Evolutionary conservation across 2,797 vertebrate genomes (phyloP), one percentile per base, ranked within the genome.

Genomic region (Prionace glauca): DNA sequence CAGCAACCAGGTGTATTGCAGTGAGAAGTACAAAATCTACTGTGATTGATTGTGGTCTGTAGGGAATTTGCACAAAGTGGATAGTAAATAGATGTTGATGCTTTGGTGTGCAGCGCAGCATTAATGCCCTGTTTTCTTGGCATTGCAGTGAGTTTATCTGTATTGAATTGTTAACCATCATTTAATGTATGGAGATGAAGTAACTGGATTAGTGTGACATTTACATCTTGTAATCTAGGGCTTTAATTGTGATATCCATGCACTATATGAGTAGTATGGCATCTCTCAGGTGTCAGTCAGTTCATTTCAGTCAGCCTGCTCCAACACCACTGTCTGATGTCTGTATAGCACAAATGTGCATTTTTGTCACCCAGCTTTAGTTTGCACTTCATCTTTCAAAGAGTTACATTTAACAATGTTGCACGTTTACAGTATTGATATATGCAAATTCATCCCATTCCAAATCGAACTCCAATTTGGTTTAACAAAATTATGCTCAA

Each of bases 21-120:
- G 98, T 72, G 99, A 99, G 97, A 99, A 99, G 97, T 99, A 99
- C 97, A 99, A 99, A 98, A 98, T 99, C 97, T 99, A 97, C 98
- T 99, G 99, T 97, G 99, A 99, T 97, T 99, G 97, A 96, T 96
- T 95, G 84, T 90, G 96, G 96, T 97, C 96, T 97, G 97, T 98
- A 97, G 97, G 97, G 65, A 67, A 50, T 32, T 72, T n/a, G 32
- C 71, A 96, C 97, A 96, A 96, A 96, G 95, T 62, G 36, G 74
- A 62, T 45, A 20, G 26, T 69, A 93, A 93, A 65, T 79, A 41
- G 91, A 24, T 86, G 95, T 94, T 56, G 36, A 81, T 29, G 18
- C 60, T 74, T 77, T 62, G 69, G 71, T 92, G 62, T 97, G 97
- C 98, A 96, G 98, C 96, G 96, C 98, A 98, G 96, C 96, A 96